A percentile compares a stretch with the other conserved stretches of the same genome.
Evolutionary conservation across 2,113 vertebrate genomes (phyloP).

Genomic region (Myrmecobius fasciatus): DNA sequence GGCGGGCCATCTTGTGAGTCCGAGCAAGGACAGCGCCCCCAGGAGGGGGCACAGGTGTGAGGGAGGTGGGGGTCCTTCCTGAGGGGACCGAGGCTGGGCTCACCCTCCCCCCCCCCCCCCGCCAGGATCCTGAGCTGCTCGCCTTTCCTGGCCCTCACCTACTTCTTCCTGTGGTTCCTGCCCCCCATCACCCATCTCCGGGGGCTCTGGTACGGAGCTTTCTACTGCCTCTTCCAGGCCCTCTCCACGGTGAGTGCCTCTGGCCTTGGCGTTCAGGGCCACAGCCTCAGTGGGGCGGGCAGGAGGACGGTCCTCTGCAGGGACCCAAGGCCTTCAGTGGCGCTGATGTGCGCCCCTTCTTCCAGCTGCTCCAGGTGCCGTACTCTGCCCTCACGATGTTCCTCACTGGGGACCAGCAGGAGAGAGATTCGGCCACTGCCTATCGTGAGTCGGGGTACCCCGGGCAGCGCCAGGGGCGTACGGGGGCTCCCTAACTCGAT

Average conservation of each 20-base stretch:
- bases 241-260: conserved; percentile 92
- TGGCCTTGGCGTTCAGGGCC: too few species aligned
- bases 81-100: neutral
- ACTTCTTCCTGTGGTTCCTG: conserved; percentile 97
- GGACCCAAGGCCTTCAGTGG: too few species aligned
- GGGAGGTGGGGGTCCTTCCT: too few species aligned
- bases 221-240: conserved; percentile 96
- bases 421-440: conserved; percentile 95
- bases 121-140: conserved; percentile 93
- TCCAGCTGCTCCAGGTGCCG: conserved; percentile 95
- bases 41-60: too few species aligned
- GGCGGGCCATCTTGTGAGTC: too few species aligned
- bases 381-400: conserved; percentile 98
- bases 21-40: too few species aligned
- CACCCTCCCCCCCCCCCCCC: neutral
- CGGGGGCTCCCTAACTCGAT: too few species aligned
- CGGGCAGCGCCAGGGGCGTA: accelerated
- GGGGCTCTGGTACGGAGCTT: conserved; percentile 92
- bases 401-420: conserved; percentile 92
- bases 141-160: conserved; percentile 91
- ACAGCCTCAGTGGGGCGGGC: too few species aligned
- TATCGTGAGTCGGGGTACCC: conserved; percentile 91
- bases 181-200: conserved; percentile 88
- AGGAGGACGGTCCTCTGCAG: neutral
- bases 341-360: neutral